phyloP scores from a whole-genome alignment of 2,888 invertebrate genomes.

The Diplazon laetatorius region DNA sequence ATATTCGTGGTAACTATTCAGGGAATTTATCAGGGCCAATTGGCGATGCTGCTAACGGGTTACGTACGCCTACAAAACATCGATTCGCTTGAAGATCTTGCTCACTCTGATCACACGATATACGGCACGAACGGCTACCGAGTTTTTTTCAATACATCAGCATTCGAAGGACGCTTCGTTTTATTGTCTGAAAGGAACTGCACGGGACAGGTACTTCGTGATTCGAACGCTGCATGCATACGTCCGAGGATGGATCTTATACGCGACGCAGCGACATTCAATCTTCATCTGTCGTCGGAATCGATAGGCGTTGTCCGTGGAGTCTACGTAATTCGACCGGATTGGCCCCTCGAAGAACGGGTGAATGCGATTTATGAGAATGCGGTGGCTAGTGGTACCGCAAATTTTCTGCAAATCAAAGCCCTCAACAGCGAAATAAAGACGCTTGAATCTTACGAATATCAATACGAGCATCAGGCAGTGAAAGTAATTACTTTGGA shows the following conservation, averaged over 20 bases:
- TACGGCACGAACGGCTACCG: neutral
- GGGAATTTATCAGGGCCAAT: neutral
- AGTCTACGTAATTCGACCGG: neutral
- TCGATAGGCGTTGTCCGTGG: neutral
- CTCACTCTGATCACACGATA: neutral
- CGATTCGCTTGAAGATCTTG: slow-evolving; percentile 1
- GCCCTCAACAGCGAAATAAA: neutral
- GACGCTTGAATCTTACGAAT: neutral
- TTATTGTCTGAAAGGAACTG: neutral
- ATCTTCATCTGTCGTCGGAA: neutral
- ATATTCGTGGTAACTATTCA: slow-evolving; percentile 1
- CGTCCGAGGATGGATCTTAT: neutral
- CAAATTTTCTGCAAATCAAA: neutral
- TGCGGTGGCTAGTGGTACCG: neutral
- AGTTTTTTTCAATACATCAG: neutral
- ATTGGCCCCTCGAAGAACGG: slow-evolving; percentile 1
- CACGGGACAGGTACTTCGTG: neutral
- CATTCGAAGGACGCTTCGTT: neutral
- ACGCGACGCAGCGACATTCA: neutral
- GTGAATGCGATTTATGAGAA: neutral
- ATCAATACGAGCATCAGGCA: neutral
- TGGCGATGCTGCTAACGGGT: slow-evolving; percentile 8
- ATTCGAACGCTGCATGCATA: neutral
- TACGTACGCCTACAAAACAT: neutral
- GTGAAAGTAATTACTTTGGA: neutral